These are phyloP conservation scores for Tipula unca DNA, from an alignment of 2,888 invertebrate genomes.

Conservation along the genomic window DNA sequence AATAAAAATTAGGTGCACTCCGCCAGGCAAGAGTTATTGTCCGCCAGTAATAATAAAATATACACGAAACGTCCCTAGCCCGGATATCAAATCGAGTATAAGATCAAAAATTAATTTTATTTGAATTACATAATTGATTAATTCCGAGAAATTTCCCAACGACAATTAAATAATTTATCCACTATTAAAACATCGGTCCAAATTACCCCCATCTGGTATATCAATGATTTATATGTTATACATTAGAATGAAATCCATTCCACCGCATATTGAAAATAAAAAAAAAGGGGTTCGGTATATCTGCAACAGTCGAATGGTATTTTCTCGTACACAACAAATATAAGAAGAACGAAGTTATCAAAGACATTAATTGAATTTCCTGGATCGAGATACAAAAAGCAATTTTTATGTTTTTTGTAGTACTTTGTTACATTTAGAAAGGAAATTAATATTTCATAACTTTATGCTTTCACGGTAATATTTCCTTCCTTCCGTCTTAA, in stretches of 20 bases:
- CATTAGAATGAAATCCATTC: background rate
- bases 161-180: background rate
- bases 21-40: no score
- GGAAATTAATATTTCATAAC: conserved; percentile 4
- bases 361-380: conserved; percentile 14
- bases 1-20: no score
- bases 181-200: background rate
- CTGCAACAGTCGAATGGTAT: background rate
- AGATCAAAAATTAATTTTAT: background rate
- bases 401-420: background rate
- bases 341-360: background rate
- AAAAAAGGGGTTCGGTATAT: background rate
- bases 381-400: background rate
- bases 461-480: conserved; percentile 4
- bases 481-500: conserved; percentile 14
- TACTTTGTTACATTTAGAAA: background rate
- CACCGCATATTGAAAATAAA: background rate
- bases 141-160: background rate
- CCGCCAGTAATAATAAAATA: no score
- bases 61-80: no score
- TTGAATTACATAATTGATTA: background rate
- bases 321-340: background rate
- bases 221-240: background rate
- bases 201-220: background rate
- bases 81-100: no score